A percentile compares a stretch with the other conserved stretches of the same genome.
These are phyloP conservation scores for Crepidodera aurea DNA, from an alignment of 2,888 invertebrate species.

Conservation along the genomic window DNA sequence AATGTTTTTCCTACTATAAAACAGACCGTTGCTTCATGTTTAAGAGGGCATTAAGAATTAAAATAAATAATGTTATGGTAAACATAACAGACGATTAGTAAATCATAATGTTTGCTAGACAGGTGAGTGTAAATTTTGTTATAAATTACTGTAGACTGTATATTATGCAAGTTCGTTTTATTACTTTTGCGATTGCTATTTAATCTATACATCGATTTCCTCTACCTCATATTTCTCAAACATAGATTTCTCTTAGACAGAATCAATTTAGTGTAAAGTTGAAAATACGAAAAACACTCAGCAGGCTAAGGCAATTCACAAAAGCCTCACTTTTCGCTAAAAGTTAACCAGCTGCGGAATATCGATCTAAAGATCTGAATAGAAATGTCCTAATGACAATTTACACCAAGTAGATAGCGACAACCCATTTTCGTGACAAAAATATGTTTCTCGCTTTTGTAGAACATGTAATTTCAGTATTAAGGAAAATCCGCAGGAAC, in stretches of 20 bases:
- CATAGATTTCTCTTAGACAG: background rate
- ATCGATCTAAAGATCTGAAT: conserved; percentile 13
- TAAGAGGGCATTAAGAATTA: too few relatives aligned
- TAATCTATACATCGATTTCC: too few relatives aligned
- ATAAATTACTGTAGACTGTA: too few relatives aligned
- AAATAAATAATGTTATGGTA: too few relatives aligned
- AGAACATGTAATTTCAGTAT: background rate
- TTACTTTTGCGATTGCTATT: too few relatives aligned
- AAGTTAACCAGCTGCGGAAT: conserved; percentile 8
- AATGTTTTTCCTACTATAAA: too few relatives aligned
- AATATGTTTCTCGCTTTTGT: background rate
- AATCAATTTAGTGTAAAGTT: background rate
- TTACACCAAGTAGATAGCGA: conserved; percentile 10
- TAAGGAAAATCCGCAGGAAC: background rate
- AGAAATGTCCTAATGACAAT: conserved; percentile 8
- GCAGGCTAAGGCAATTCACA: background rate
- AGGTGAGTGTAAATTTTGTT: too few relatives aligned
- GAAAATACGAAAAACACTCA: background rate
- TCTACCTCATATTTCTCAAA: background rate
- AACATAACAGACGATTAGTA: too few relatives aligned
- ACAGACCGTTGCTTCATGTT: too few relatives aligned
- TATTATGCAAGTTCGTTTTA: too few relatives aligned
- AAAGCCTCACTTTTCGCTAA: conserved; percentile 2
- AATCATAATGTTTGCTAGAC: too few relatives aligned
- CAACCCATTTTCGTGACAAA: background rate